Evolutionary conservation across 2,113 vertebrate genomes (phyloP).

Genomic region (Strix uralensis): DNA sequence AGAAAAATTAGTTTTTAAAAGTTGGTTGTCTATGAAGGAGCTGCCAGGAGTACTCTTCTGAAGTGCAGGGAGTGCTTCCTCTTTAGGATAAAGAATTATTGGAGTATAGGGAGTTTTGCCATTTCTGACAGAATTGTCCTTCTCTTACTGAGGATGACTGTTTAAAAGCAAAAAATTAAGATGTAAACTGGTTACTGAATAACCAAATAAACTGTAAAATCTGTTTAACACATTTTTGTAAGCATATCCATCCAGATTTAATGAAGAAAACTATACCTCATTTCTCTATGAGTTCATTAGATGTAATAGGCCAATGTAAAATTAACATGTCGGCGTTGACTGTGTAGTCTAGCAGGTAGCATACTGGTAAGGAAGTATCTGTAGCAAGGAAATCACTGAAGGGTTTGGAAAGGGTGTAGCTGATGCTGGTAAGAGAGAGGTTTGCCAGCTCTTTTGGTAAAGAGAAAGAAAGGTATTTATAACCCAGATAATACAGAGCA

Average conservation of each 20-base stretch:
- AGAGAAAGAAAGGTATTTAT: neutral
- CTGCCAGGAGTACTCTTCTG: neutral
- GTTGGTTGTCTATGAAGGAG: neutral
- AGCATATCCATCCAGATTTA: neutral
- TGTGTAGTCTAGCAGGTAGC: neutral
- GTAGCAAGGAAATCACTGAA: neutral
- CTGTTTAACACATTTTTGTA: neutral
- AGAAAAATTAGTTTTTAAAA: neutral
- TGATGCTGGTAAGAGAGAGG: neutral
- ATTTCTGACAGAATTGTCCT: neutral
- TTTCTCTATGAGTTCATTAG: neutral
- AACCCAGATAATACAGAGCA: neutral
- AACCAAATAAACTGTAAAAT: neutral
- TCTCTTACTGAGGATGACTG: neutral
- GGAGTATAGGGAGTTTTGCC: neutral
- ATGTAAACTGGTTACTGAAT: neutral
- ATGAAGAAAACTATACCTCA: neutral
- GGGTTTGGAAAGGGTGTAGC: neutral
- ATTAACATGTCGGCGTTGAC: neutral
- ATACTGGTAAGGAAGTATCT: neutral
- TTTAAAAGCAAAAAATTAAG: neutral
- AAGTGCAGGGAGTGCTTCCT: neutral
- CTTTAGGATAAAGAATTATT: neutral
- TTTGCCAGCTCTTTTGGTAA: neutral
- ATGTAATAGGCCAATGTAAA: neutral